Conservation (phyloP, 2,888 invertebrate genomes). For the Idaea dimidiata region DNA sequence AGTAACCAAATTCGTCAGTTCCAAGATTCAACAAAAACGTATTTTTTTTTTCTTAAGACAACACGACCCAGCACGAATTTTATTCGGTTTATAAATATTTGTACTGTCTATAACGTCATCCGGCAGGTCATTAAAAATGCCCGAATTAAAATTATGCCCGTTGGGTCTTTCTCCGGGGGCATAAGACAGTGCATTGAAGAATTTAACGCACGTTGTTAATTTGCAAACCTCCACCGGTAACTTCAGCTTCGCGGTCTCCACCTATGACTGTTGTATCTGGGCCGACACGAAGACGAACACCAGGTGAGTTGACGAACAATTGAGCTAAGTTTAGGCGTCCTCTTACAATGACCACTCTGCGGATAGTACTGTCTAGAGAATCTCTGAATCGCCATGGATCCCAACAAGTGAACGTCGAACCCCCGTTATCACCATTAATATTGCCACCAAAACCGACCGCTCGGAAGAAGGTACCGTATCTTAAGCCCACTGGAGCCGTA, state of each 20-base stretch:
- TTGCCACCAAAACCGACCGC: not conserved
- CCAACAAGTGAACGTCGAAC: conserved; percentile 13
- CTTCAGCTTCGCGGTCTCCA: conserved; percentile 11
- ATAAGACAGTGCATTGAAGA: conserved; percentile 13
- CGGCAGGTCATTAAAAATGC: too few relatives aligned
- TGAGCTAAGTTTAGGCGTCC: conserved; percentile 13
- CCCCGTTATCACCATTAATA: conserved; percentile 11
- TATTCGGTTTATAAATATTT: too few relatives aligned
- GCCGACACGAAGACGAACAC: conserved; percentile 11
- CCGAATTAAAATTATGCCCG: too few relatives aligned
- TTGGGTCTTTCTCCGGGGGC: conserved; percentile 16
- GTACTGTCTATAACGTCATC: too few relatives aligned
- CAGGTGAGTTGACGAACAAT: conserved; percentile 16
- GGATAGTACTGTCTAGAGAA: conserved; percentile 1
- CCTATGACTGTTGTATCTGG: conserved; percentile 12
- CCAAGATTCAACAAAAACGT: too few relatives aligned
- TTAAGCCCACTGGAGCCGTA: not conserved
- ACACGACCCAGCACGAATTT: too few relatives aligned
- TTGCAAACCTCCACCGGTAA: conserved; percentile 16
- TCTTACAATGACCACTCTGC: conserved; percentile 9
- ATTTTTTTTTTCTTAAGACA: too few relatives aligned
- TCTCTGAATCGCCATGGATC: conserved; percentile 16
- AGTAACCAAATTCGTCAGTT: too few relatives aligned
- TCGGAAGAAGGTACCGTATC: conserved; percentile 5
- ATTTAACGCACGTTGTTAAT: conserved; percentile 1